These are phyloP conservation scores for Triplophysa tibetana DNA, from an alignment of 2,113 vertebrate species.

Conservation along the genomic window DNA sequence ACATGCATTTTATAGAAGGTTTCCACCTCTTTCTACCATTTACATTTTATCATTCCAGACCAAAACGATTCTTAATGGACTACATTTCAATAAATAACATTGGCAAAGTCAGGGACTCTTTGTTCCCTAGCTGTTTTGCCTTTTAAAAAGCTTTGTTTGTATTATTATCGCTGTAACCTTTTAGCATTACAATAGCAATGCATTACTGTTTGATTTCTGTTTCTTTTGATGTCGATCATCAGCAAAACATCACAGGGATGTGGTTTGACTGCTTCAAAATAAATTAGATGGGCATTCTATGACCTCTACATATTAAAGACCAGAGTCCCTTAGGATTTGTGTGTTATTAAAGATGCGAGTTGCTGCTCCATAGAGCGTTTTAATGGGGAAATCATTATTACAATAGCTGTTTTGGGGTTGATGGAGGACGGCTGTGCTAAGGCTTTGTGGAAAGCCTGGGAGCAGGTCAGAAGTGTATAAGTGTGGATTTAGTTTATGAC, in stretches of 20 bases:
- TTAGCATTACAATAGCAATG: slow-evolving; percentile 13
- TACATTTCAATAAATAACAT: not conserved
- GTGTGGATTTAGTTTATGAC: slow-evolving; percentile 38
- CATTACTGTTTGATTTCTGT: not conserved
- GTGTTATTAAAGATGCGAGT: slow-evolving; percentile 28
- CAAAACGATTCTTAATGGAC: slow-evolving; percentile 12
- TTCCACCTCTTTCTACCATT: not conserved
- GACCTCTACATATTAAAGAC: not conserved
- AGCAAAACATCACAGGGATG: slow-evolving; percentile 7
- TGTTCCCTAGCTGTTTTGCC: slow-evolving; percentile 10
- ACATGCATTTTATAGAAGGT: not conserved
- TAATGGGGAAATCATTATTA: slow-evolving; percentile 33
- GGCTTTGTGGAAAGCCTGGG: slow-evolving; percentile 11
- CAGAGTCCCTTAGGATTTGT: not conserved
- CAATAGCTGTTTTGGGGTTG: slow-evolving; percentile 23
- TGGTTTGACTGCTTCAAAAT: not conserved
- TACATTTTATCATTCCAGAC: not conserved
- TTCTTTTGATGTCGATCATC: slow-evolving; percentile 10
- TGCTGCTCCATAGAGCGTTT: slow-evolving; percentile 7
- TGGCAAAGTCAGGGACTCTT: slow-evolving; percentile 22
- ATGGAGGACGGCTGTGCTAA: slow-evolving; percentile 7
- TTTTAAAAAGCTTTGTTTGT: not conserved
- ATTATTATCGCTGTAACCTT: slow-evolving; percentile 6
- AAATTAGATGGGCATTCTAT: slow-evolving; percentile 26
- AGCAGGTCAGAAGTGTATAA: slow-evolving; percentile 36